Evolutionary conservation across 1,140 invertebrate genomes (phyloP), one percentile per base, ranked within the genome.

Genomic region (Orius insidiosus): DNA sequence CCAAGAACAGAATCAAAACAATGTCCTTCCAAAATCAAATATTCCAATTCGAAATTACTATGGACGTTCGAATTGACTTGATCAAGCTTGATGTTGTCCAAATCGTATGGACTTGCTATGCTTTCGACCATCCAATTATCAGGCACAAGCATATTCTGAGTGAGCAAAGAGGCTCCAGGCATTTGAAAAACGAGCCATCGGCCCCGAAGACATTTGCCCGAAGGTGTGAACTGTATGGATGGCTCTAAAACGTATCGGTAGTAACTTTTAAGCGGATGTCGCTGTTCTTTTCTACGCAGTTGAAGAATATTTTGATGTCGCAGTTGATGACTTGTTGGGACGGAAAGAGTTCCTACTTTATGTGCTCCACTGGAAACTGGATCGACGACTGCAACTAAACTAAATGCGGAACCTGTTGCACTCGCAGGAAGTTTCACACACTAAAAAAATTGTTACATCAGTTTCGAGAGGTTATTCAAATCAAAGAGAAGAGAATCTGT

Each of bases 121-220:
- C 88, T 80, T n/a, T 98, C 92, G 0, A 98, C 90, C 52, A 99
- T 70, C 96, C 95, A 99, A 65, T 96, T 94, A 61, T 98, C 87
- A n/a, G 95, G 93, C 24, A 94, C 84, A 53, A 88, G 79, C 64
- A 98, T 78, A 58, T 86, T 87, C 63, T 97, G 74, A 0, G 94
- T 98, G n/a, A 98, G 71, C 45, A 99, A 64, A 32, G 92, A 85
- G 46, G 87, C 85, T 50, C 80, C 76, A 1, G 95, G 94, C 60
- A 98, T 67, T 34, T 86, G 82, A 3, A 64, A 98, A 98, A 38
- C 75, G 75, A 1, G 89, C 90, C 32, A 74, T 61, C 0, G 86
- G 81, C 18, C 85, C 86, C 30, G 72, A 63, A 1, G 63, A 55
- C 33, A 75, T 61, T 37, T 72, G 66, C 5, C 85, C 86, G 47